phyloP scores from a whole-genome alignment of 53 echinoderm and acorn worm species.

The Echinarachnius parma region DNA sequence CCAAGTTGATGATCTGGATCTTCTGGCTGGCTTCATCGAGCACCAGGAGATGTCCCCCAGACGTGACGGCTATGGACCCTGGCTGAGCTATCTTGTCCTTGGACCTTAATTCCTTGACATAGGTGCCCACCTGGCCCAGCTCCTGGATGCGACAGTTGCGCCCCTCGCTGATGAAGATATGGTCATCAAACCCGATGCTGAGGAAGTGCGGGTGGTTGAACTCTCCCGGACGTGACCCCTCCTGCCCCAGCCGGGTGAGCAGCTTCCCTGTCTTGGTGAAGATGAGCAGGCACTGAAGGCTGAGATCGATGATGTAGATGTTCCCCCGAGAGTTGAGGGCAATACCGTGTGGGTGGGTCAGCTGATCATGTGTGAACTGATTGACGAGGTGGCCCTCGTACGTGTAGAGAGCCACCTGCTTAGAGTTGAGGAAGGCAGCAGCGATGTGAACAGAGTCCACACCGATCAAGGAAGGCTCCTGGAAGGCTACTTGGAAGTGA shows the following conservation, averaged over 20 bases:
- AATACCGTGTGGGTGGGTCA: constrained; percentile 75
- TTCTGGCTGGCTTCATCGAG: constrained; percentile 67
- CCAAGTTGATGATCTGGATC: constrained; percentile 79
- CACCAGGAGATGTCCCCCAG: constrained; percentile 81
- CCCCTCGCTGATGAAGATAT: constrained; percentile 74
- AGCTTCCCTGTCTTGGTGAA: constrained; percentile 59
- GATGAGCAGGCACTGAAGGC: constrained; percentile 62
- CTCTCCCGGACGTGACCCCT: constrained; percentile 73
- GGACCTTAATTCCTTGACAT: constrained; percentile 68
- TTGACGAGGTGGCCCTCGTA: constrained; percentile 50
- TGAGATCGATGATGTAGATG: constrained; percentile 75
- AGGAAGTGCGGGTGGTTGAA: constrained; percentile 86
- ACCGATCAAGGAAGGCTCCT: constrained; percentile 75
- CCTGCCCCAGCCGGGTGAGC: constrained; percentile 61
- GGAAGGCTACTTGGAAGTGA: constrained; percentile 60
- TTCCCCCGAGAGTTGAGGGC: constrained; percentile 67
- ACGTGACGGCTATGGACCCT: constrained; percentile 70
- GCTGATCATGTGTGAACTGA: constrained; percentile 62
- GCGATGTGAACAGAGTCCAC: constrained; percentile 52
- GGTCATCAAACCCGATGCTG: constrained; percentile 68
- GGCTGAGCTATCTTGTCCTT: constrained; percentile 72
- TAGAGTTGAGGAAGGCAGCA: constrained; percentile 65
- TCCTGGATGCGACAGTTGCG: constrained; percentile 79
- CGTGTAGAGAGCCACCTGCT: constrained; percentile 66
- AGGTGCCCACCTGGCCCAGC: constrained; percentile 60